Evolutionary conservation across 2,797 vertebrate species (phyloP).

Genomic region (Lepus oiostolus): DNA sequence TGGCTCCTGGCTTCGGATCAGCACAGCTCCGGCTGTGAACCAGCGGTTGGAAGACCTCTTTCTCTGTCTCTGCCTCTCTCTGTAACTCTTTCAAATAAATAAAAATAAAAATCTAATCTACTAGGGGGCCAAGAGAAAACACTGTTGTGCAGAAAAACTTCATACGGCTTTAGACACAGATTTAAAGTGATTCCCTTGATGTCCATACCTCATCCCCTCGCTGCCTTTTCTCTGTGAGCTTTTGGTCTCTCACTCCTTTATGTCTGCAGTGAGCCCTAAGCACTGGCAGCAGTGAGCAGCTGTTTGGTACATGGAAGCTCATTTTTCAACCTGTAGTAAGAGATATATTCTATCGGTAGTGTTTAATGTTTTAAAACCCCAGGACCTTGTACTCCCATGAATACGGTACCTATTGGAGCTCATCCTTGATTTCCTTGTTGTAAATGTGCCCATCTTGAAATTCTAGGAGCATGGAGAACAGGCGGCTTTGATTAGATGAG

Average conservation of each 20-base stretch:
- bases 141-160: not conserved
- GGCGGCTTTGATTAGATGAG: slow-evolving; percentile 81
- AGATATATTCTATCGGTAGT: not conserved
- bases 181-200: not conserved
- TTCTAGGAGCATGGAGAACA: slow-evolving; percentile 68
- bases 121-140: slow-evolving; percentile 20
- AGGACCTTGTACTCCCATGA: slow-evolving; percentile 33
- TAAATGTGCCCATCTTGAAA: slow-evolving; percentile 59
- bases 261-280: not conserved
- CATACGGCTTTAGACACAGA: not conserved
- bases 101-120: not conserved
- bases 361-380: slow-evolving; percentile 16
- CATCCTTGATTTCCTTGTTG: slow-evolving; percentile 52
- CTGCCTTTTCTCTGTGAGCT: not conserved
- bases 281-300: not conserved
- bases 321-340: slow-evolving; percentile 10
- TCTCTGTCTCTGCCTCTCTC: no score
- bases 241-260: not conserved
- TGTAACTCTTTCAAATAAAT: no score
- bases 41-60: no score
- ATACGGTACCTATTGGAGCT: not conserved
- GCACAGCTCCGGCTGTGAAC: no score
- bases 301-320: not conserved
- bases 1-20: no score
- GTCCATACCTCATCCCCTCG: rapidly evolving